Evolutionary conservation across 2,797 vertebrate genomes (phyloP), one percentile per base, ranked within the genome.

Genomic region (Diceros bicornis): DNA sequence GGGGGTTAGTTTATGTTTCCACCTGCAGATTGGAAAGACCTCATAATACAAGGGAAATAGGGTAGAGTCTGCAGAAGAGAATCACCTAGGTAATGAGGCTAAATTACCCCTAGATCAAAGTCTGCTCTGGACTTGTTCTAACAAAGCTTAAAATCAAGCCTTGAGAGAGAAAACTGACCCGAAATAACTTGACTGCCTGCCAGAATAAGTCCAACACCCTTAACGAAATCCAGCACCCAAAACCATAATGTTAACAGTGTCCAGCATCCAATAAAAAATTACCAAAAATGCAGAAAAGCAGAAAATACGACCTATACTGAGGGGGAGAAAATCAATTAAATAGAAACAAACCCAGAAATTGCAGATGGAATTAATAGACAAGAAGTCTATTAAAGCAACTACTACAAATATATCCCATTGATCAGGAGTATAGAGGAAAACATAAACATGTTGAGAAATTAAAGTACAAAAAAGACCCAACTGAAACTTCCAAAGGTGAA

Each of bases 81-180:
- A 59, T 87, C 66, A 44, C 27, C 12, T 94, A 47, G 37, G 62
- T 88, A 86, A 94, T 74, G 37, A 95, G 79, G 20, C 47, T 82
- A 44, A 94, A 72, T 88, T 90, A 84, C 64, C 72, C 69, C 64
- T 29, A 81, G 57, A 72, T 92, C 62, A 85, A 87, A 96, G 82
- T 64, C 27, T 83, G n/a, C 69, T 83, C 59, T 62, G 75, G 57
- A 78, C 81, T 71, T 95, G 91, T 86, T 72, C 86, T 55, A 87
- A 88, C 82, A 94, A 37, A 82, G 50, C 68, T 74, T 75, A 47
- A 72, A 88, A 61, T 52, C 71, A 93, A 94, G 27, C 41, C 44
- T 77, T 74, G 77, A 78, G 82, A 94, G 81, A 86, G 7, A 85
- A 82, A 78, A 66, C 34, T 55, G 57, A 69, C 78, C 41, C 27